Conservation (phyloP, 2,113 vertebrate genomes). For the Ondatra zibethicus region DNA sequence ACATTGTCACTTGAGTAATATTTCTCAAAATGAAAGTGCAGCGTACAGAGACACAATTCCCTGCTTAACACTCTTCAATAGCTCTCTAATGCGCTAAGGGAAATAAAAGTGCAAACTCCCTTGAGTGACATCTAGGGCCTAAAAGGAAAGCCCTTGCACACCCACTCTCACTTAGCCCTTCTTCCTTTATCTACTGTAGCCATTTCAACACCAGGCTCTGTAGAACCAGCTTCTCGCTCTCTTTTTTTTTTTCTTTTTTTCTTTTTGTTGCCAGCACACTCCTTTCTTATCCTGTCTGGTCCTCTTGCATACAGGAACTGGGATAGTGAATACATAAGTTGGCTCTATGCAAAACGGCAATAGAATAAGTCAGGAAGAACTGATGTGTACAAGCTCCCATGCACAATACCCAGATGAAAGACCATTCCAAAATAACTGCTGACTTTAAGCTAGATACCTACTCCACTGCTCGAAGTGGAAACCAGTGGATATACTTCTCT, state of each 20-base stretch:
- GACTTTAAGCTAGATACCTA: neutral
- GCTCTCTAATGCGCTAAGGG: neutral
- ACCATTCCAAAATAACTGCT: neutral
- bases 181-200: neutral
- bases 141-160: neutral
- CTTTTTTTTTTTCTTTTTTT: neutral
- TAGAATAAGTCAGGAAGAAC: neutral
- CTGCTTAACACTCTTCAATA: conserved; percentile 18
- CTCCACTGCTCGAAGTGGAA: neutral
- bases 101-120: neutral
- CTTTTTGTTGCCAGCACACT: neutral
- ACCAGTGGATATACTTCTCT: neutral
- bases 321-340: neutral
- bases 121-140: neutral
- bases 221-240: neutral
- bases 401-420: neutral
- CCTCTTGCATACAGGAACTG: neutral
- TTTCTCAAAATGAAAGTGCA: conserved; percentile 57
- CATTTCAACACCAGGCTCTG: neutral
- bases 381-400: neutral
- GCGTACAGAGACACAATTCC: neutral
- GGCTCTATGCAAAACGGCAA: neutral
- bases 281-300: neutral
- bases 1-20: conserved; percentile 46
- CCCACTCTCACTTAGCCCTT: no score